Conservation (phyloP, 2,888 invertebrate genomes). For the Allophyes oxyacanthae region DNA sequence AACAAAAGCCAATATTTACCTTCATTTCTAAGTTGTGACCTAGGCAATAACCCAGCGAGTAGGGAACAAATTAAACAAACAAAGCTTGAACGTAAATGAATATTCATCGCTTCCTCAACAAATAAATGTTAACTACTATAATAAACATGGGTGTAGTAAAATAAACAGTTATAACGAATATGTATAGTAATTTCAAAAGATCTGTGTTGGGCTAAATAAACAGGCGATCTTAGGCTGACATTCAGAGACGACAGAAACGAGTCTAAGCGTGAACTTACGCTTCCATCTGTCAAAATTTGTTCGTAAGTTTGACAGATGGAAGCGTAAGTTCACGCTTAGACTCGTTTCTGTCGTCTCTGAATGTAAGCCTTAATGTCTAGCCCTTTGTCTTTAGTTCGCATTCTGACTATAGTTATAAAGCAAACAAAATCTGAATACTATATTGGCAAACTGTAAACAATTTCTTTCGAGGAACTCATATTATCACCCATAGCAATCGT, state of each 20-base stretch:
- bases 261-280: too few species aligned
- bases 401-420: background rate
- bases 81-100: slow-evolving; percentile 30
- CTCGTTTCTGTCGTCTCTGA: too few species aligned
- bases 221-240: background rate
- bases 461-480: too few species aligned
- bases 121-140: slow-evolving; percentile 24
- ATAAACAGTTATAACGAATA: slow-evolving; percentile 12
- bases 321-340: too few species aligned
- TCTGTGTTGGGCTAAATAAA: background rate
- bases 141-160: slow-evolving; percentile 21
- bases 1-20: slow-evolving; percentile 29
- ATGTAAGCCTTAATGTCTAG: too few species aligned
- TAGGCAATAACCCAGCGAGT: slow-evolving; percentile 18
- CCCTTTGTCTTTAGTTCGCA: background rate
- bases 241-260: too few species aligned
- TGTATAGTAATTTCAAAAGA: background rate
- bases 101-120: slow-evolving; percentile 37
- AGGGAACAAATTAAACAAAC: slow-evolving; percentile 34
- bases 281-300: too few species aligned
- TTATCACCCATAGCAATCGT: background rate
- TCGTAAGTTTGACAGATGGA: too few species aligned
- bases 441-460: too few species aligned
- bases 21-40: slow-evolving; percentile 18
- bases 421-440: too few species aligned